phyloP scores from a whole-genome alignment of 2,797 vertebrate species.

The Picus viridis region DNA sequence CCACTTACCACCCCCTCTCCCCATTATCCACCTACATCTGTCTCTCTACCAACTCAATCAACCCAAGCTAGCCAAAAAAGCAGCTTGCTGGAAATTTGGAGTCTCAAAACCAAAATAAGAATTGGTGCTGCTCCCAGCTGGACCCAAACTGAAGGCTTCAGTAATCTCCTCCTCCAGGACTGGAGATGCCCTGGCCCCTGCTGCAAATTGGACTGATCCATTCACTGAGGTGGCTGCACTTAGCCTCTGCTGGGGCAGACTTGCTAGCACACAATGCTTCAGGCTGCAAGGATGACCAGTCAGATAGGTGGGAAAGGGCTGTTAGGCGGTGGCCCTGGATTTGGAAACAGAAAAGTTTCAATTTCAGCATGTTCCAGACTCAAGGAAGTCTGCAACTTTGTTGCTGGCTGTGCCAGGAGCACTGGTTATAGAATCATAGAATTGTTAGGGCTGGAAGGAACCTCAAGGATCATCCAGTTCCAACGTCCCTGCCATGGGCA shows the following conservation, averaged over 20 bases:
- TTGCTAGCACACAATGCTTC: rapidly evolving
- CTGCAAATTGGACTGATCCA: background rate
- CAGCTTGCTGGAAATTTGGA: conserved; percentile 9
- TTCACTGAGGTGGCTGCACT: background rate
- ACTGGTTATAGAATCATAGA: background rate
- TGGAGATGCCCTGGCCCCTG: background rate
- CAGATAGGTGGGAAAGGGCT: background rate
- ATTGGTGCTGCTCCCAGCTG: background rate
- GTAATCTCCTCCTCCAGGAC: background rate
- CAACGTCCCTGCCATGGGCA: too few species aligned
- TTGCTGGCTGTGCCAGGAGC: background rate
- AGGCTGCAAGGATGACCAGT: background rate
- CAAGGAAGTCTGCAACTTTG: background rate
- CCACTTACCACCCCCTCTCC: conserved; percentile 60
- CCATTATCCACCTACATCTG: conserved; percentile 68
- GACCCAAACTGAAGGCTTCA: background rate
- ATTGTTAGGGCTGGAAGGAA: too few species aligned
- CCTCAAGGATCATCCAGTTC: too few species aligned
- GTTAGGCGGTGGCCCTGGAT: background rate
- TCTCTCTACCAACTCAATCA: conserved; percentile 61
- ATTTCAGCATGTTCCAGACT: background rate
- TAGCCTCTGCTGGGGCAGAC: background rate
- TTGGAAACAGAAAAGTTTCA: background rate
- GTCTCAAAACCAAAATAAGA: conserved; percentile 42
- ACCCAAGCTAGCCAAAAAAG: conserved; percentile 47